Base-by-base conservation (phyloP, 2,797 vertebrate genomes). In the Lates japonicus region DNA sequence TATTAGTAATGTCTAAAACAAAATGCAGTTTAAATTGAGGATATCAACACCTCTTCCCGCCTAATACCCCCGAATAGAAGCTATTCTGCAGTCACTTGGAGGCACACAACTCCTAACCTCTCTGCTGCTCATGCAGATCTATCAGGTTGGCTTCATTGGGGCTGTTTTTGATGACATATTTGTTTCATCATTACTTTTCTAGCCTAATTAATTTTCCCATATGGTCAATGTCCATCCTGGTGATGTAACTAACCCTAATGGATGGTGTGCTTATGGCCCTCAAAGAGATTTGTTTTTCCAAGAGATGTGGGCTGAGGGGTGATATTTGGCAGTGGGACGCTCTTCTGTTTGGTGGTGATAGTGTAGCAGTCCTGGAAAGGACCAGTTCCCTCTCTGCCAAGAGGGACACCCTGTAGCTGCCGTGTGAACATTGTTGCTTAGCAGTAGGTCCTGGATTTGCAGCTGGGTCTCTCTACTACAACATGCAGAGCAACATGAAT, bases 281-380 rank as follows among this genome's bases (percentile, higher is more conserved):
- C 44, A 66, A 75, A 84, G 52, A 82, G 51, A n/a, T 71, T 75
- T 84, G 62, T 75, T 82, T 20, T 79, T 77, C 52, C 22, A 80
- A 70, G 52, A 80, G 64, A 74, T 71, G 74, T 71, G 70, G 59
- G 76, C 74, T 79, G 51, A 80, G 68, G 63, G 67, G 46, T 80
- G 71, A 74, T 65, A 75, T 80, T 85, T 88, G 90, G 87, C 86
- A 80, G 14, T 1, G 5, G 33, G 51, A 67, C 10, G 1, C 72
- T 51, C 75, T 81, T 29, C 84, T 92, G 92, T 85, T 87, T 78
- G 62, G 72, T 86, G 62, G 74, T 0, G 89, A 91, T 93, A 90
- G 74, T 80, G 86, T 48, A 72, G 69, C 75, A 69, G 65, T 60
- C 62, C 76, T 90, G 82, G 75, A 86, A 76, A 78, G 37, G 51